These are phyloP conservation scores for Cephonodes hylas DNA, from an alignment of 2,888 invertebrate genomes.

Conservation along the genomic window DNA sequence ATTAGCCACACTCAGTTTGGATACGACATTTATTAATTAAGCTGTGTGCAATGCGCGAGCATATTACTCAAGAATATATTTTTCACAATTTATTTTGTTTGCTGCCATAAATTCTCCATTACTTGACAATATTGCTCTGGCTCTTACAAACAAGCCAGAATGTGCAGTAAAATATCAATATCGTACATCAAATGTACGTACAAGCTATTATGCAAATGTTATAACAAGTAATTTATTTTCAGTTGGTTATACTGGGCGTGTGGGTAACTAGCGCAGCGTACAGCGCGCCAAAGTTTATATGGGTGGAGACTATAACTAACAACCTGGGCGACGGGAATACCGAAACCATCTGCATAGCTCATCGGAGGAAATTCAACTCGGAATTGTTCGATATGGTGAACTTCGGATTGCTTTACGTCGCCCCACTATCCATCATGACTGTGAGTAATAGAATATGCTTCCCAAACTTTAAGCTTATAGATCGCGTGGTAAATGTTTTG, in stretches of 20 bases:
- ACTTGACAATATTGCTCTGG: not conserved
- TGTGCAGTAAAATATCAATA: too few species aligned
- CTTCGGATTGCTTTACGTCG: constrained; percentile 90
- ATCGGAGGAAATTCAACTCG: constrained; percentile 89
- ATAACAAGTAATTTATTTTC: constrained; percentile 24
- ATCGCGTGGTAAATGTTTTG: too few species aligned
- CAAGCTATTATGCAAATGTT: not conserved
- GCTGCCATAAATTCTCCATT: not conserved
- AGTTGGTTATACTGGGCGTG: constrained; percentile 89
- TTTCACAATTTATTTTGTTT: not conserved
- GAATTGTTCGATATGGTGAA: constrained; percentile 90
- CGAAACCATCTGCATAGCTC: constrained; percentile 87
- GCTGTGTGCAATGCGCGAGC: not conserved
- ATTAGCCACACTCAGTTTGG: too few species aligned
- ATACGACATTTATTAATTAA: too few species aligned
- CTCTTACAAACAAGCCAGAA: too few species aligned
- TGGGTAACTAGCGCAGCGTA: constrained; percentile 92
- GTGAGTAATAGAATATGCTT: too few species aligned
- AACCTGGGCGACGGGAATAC: constrained; percentile 78
- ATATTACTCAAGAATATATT: not conserved
- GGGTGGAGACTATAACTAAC: constrained; percentile 88
- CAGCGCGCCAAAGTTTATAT: constrained; percentile 91
- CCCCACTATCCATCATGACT: constrained; percentile 90
- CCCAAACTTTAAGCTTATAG: too few species aligned
- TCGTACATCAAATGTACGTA: too few species aligned